Evolutionary conservation across 2,113 vertebrate species (phyloP).

Genomic region (Piaya cayana): DNA sequence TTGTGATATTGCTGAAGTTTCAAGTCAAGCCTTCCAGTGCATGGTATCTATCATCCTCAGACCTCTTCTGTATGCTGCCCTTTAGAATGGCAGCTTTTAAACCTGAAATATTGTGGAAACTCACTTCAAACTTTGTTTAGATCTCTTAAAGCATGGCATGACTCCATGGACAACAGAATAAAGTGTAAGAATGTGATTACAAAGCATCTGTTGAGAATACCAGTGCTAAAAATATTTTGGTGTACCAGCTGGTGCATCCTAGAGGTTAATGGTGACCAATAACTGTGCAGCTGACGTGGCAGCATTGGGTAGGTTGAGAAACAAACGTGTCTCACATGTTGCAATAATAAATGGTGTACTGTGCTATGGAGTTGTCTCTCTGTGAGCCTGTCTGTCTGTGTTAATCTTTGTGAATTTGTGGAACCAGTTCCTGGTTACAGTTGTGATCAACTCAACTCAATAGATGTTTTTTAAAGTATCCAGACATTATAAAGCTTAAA

Average conservation of each 20-base stretch:
- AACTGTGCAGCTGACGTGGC: neutral
- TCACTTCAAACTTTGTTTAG: neutral
- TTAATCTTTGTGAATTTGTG: neutral
- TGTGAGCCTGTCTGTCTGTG: neutral
- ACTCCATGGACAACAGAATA: neutral
- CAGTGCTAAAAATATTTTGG: neutral
- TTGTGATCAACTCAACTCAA: neutral
- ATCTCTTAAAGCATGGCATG: neutral
- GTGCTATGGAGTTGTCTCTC: neutral
- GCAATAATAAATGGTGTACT: neutral
- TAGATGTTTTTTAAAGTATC: neutral
- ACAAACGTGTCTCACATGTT: neutral
- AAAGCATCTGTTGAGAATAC: neutral
- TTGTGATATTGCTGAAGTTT: neutral
- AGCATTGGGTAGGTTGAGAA: neutral
- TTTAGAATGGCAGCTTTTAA: neutral
- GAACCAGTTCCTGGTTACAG: neutral
- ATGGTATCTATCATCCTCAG: neutral
- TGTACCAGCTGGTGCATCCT: neutral
- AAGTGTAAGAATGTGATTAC: neutral
- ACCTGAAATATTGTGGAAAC: neutral
- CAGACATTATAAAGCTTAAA: neutral
- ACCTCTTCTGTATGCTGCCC: neutral
- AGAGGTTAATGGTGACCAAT: neutral
- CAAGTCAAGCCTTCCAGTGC: neutral